Evolutionary conservation across 2,888 invertebrate species (phyloP), one percentile per base, ranked within the genome.

Genomic region (Cremastinae sp.): DNA sequence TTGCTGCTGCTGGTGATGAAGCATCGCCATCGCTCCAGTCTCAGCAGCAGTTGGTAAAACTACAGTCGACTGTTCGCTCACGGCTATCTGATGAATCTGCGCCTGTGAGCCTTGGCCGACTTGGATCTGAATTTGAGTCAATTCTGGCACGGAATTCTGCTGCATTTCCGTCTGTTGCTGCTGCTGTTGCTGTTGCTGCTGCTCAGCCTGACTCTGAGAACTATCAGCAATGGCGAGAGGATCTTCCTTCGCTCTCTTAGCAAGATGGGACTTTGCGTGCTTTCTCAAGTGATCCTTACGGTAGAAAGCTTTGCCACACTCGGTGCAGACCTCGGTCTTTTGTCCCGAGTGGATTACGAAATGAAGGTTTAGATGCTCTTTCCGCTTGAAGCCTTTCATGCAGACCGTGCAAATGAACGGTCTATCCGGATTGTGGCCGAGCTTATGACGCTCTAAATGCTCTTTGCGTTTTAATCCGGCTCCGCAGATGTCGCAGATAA

Each of bases 271-370:
- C 58, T 95, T 92, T 16, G 94, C 93, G 89, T 96, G 96, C 87
- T 96, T 96, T 84, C 95, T 91, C 59, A 96, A 90, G 89, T 96
- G 96, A 87, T 96, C 96, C 86, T 95, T 95, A 65, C 95, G 92
- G 87, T 95, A 95, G 88, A 95, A 95, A 39, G 94, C 94, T 89
- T 95, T 95, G 49, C 95, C 95, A 83, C 95, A 95, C 86, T 94
- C 94, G 39, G 91, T 92, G 87, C 95, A 95, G 78, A 95, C 93
- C 88, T 96, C 95, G 3, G 94, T 95, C 90, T 96, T 96, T 88
- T 95, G 94, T 39, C 96, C 96, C 68, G 95, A 95, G 90, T 96
- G 96, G 87, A 96, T 96, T 82, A 96, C 95, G 82, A 94, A 94
- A 90, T 96, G 96, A 79, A 96, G 91, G 89, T 95, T 95, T 84